These are phyloP conservation scores for Ptiloglossa arizonensis DNA, from an alignment of 1,140 invertebrate species.

Conservation along the genomic window DNA sequence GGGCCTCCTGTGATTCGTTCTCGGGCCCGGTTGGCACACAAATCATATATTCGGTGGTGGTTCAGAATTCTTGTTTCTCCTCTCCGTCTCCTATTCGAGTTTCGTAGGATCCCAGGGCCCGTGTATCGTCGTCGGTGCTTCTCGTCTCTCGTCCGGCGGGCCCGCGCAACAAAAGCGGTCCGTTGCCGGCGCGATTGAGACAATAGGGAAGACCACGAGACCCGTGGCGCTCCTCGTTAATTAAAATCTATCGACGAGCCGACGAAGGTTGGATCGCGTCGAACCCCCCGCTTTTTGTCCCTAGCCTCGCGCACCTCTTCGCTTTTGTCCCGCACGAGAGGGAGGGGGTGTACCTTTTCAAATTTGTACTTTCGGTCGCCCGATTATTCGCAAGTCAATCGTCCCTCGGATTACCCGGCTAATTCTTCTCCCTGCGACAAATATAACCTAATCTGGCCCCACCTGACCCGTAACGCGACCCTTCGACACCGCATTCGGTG, in stretches of 20 bases:
- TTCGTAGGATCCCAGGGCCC: neutral
- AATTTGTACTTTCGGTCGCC: neutral
- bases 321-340: constrained; percentile 9
- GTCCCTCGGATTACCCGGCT: neutral
- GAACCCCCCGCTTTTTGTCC: constrained; percentile 9
- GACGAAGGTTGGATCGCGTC: neutral
- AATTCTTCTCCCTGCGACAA: neutral
- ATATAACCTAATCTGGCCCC: neutral
- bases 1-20: constrained; percentile 42
- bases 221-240: constrained; percentile 21
- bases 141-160: no score
- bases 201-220: constrained; percentile 34
- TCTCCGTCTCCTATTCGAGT: constrained; percentile 13
- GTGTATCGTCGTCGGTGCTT: neutral
- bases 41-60: constrained; percentile 50
- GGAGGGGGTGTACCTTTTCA: neutral
- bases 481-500: neutral
- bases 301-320: neutral
- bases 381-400: neutral
- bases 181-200: constrained; percentile 37
- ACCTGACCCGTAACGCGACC: neutral
- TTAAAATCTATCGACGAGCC: constrained; percentile 42
- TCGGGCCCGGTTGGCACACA: constrained; percentile 33
- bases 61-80: constrained; percentile 19
- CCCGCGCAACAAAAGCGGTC: constrained; percentile 18